These are phyloP conservation scores for Tonatia bakeri DNA, from an alignment of 2,113 vertebrate species.

Conservation along the genomic window DNA sequence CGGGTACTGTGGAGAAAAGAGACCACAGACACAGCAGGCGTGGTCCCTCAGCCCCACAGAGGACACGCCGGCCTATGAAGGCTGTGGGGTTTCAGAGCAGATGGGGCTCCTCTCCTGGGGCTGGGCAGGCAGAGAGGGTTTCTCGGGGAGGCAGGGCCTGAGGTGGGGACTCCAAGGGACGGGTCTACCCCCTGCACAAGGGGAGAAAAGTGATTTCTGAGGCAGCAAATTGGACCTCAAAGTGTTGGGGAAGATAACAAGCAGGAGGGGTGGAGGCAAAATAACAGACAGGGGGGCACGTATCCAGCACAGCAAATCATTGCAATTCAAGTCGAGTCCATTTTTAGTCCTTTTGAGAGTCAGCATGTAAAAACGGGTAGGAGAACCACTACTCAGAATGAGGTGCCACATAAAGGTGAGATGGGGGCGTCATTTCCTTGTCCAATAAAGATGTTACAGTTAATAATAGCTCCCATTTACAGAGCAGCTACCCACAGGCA, in stretches of 20 bases:
- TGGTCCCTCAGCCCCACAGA: background rate
- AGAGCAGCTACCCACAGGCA: background rate
- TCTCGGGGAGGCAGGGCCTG: background rate
- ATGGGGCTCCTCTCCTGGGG: background rate
- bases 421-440: background rate
- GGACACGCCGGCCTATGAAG: fast-evolving
- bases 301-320: too few species aligned
- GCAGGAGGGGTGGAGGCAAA: background rate
- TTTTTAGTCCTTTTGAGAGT: background rate
- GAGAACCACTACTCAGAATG: background rate
- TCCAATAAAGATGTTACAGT: background rate
- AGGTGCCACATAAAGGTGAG: background rate
- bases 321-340: background rate
- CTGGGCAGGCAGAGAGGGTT: background rate
- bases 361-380: background rate
- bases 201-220: background rate
- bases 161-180: background rate
- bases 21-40: background rate
- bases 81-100: background rate
- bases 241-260: background rate
- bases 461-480: background rate
- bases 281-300: background rate
- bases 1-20: background rate
- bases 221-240: background rate
- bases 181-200: fast-evolving